Conservation (phyloP, 2,888 invertebrate genomes). For the Lepidocyrtoides sp. region DNA sequence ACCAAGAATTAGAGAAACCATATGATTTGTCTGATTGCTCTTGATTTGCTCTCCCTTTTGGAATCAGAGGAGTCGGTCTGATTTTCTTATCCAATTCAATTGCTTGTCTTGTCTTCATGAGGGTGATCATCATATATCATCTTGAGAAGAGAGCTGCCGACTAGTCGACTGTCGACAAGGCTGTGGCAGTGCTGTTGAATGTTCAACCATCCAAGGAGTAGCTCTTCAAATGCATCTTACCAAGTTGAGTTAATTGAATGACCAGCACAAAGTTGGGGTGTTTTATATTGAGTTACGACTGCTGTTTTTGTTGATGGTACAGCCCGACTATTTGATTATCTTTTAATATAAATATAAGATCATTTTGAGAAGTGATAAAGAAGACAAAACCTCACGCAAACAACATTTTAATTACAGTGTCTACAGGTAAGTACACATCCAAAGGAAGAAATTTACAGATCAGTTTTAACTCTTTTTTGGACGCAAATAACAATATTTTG, state of each 20-base stretch:
- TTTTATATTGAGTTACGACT: background rate
- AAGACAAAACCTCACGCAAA: conserved; percentile 60
- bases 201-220: conserved; percentile 1
- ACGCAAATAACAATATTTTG: background rate
- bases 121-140: conserved; percentile 48
- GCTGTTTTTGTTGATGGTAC: background rate
- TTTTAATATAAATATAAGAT: conserved; percentile 67
- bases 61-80: conserved; percentile 55
- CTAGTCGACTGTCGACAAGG: conserved; percentile 61
- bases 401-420: background rate
- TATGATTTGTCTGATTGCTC: conserved; percentile 73
- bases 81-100: conserved; percentile 35
- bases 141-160: conserved; percentile 29
- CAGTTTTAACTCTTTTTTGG: background rate
- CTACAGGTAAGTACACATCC: background rate
- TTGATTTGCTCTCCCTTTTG: conserved; percentile 50
- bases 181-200: too few species aligned
- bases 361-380: conserved; percentile 5
- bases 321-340: conserved; percentile 48
- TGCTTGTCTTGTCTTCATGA: conserved; percentile 24
- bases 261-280: conserved; percentile 28
- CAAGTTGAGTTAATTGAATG: conserved; percentile 63
- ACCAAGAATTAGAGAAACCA: conserved; percentile 23
- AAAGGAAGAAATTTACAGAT: background rate
- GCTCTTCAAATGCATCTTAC: conserved; percentile 6